Evolutionary conservation across 2,797 vertebrate genomes (phyloP), one percentile per base, ranked within the genome.

Genomic region (Enteromius thamalakanensis): DNA sequence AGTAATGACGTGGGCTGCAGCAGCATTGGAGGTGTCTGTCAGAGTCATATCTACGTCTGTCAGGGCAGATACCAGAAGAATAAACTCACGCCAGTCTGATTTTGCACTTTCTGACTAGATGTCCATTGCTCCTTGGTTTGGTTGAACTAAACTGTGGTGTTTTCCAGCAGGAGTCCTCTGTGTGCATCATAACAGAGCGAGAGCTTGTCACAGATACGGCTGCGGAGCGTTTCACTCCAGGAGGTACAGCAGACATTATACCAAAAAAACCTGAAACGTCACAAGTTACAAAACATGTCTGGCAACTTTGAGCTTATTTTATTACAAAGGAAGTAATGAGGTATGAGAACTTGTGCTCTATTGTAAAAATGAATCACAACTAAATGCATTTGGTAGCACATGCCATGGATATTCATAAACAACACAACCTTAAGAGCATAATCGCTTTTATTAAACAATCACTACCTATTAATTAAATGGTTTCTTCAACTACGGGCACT

Each of bases 131-230:
- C 34, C n/a, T 14, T 3, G 53, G 11, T 58, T 58, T 17, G 12
- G 58, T 40, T 23, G 0, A 23, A 23, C 23, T 14, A n/a, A 37
- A 37, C 7, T 76, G 32, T 65, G 1, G 29, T 23, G 55, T 40
- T 21, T 75, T 60, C 29, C n/a, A 32, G 29, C 29, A 32, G 93
- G 94, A 91, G 87, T 0, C 85, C 12, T 14, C 75, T 95, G 23
- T 95, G 93, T 86, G 89, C 88, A 92, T 83, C 83, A 10, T 74
- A 95, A 95, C 23, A 85, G 1, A 4, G 89, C 93, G 87, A 90
- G 93, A 14, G 92, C 82, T 3, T 94, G 92, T 0, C 92, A 94
- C 5, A 69, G 23, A 53, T 91, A 92, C 0, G 92, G 93, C 84
- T 94, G 93, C 0, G 93, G 94, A 0, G 19, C 14, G 0, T 95